Evolutionary conservation across 2,113 vertebrate species (phyloP), one percentile per base, ranked within the genome.

Genomic region (Ctenodactylus gundi): DNA sequence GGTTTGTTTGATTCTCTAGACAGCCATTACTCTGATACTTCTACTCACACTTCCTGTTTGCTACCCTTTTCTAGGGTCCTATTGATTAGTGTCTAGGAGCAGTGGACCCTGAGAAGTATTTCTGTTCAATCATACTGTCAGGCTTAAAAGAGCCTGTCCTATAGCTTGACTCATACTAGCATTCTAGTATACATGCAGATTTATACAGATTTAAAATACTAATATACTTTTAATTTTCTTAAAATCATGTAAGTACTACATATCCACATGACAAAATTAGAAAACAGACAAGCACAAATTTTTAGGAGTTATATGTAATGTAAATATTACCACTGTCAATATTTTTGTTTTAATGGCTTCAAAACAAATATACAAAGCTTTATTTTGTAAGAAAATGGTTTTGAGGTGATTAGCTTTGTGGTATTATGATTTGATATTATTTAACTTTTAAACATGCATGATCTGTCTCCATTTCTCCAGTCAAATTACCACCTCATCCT

Each of bases 191-290:
- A 27, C 34, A 91, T 64, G 5, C 41, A 87, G 23, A 93, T 34
- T 84, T 93, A 87, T 14, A 84, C 10, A 85, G 34, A 73, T 87
- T 92, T 87, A 78, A 95, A 85, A 95, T 53, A 58, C 11, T 72
- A 7, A 4, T 81, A 3, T 62, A 62, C 64, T 86, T 94, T 64
- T 76, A 85, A 86, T 36, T 46, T 70, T 85, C 89, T 92, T 57
- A 94, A 92, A 89, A 85, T 68, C 68, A 86, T 62, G 55, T 55
- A 85, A 81, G 55, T 80, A 73, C 49, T 64, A 80, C 8, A 39
- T 70, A 68, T 46, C 46, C 44, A 84, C 62, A 62, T 62, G 29
- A 65, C 9, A 68, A 93, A 90, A 93, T 75, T 86, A 60, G 39
- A 60, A 81, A 90, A 93, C 10, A 58, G 34, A 85, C 57, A 86